A percentile compares a stretch with the other conserved stretches of the same genome.
Evolutionary conservation across 1,140 invertebrate genomes (phyloP).

Genomic region (Ladona fulva): DNA sequence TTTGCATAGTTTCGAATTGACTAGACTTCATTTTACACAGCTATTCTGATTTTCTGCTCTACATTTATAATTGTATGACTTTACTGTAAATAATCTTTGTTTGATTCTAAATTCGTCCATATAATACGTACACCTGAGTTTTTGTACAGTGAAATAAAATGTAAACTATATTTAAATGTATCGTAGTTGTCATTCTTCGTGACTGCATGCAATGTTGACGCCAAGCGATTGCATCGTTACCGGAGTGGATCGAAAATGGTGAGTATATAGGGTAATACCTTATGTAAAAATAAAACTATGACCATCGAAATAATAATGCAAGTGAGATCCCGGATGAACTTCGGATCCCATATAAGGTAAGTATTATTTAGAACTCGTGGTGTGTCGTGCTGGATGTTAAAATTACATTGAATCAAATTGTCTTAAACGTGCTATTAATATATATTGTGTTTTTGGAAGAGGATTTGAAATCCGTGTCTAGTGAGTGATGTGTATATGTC

Average conservation of each 20-base stretch:
- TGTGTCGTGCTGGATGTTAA: background rate
- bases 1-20: background rate
- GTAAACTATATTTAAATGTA: background rate
- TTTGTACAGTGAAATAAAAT: constrained; percentile 10
- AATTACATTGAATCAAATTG: background rate
- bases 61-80: background rate
- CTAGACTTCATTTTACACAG: background rate
- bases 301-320: no score
- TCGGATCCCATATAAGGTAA: background rate
- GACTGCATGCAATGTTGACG: background rate
- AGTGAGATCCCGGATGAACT: background rate
- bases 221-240: background rate
- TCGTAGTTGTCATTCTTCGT: background rate
- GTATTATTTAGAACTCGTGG: background rate
- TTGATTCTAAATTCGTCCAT: constrained; percentile 1
- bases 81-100: background rate
- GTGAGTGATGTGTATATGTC: background rate
- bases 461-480: background rate
- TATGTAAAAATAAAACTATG: no score
- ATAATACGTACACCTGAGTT: background rate
- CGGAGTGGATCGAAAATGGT: background rate
- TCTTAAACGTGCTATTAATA: background rate
- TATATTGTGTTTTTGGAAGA: background rate
- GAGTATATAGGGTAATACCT: background rate
- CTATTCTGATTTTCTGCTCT: background rate